Evolutionary conservation across 2,113 vertebrate species (phyloP), one percentile per base, ranked within the genome.

Genomic region (Nymphicus hollandicus): DNA sequence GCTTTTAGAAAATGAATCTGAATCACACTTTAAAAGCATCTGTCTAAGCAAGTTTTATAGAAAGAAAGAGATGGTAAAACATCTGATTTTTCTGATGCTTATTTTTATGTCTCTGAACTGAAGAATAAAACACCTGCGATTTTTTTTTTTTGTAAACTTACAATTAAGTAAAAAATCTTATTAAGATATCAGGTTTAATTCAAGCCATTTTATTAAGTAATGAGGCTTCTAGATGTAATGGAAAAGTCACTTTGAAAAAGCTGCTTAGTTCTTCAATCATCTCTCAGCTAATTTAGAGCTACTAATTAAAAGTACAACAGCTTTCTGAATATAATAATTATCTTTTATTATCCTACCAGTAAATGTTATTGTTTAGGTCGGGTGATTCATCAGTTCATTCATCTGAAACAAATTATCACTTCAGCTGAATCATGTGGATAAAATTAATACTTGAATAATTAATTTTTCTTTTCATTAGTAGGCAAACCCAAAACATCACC

Each of bases 321-420:
- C 35, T 89, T 96, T 95, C 84, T 94, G 44, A 46, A 52, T 81
- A 65, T 53, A 95, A 91, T 88, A 72, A 86, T 89, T 81, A 65
- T 73, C 52, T 94, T 86, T 88, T 88, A 94, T 88, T 91, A 86
- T 82, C 73, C 18, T 91, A 64, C 55, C 70, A 89, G 64, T 64
- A 88, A 86, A 86, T 64, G 68, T 70, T 96, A 73, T 76, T 90
- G 69, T 92, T 93, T 91, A 89, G 61, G 82, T 83, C 37, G 64
- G 77, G 63, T 71, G 78, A 91, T 87, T 96, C 87, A 96, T 87
- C 70, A 93, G n/a, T 86, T 95, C 64, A 78, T 93, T 95, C 77
- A 91, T 88, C 56, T 95, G 88, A 96, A 97, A 94, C 87, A 91
- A 96, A 95, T 81, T 88, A 77, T 84, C 60, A 72, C n/a, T 91